Base-by-base conservation (phyloP, 2,113 vertebrate genomes). In the Diglossa brunneiventris region DNA sequence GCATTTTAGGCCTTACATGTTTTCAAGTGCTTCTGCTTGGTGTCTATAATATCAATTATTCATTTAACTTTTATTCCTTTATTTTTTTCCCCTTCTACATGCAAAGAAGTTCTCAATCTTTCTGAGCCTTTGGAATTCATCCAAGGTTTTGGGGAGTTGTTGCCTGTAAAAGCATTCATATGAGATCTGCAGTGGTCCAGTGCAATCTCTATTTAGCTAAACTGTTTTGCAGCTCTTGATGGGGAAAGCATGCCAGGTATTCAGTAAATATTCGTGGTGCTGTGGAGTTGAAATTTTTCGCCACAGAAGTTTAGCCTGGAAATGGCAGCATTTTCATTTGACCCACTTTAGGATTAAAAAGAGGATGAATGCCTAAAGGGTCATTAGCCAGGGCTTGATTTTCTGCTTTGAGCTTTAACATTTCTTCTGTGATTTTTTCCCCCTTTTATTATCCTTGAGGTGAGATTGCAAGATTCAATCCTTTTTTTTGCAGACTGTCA, bases 121-220 rank as follows among this genome's bases (percentile, higher is more conserved):
- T 87, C 66, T 73, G 67, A 50, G 39, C 85, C 56, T 87, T 90
- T 95, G 97, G 95, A 92, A 75, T 93, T 75, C n/a, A 66, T 88
- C 73, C 90, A 83, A 58, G 69, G 62, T 82, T 94, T 83, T 85
- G 11, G 76, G 46, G 47, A 93, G 61, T 9, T 62, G 69, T 83
- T 94, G 79, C 78, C 74, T 91, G 76, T 79, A 52, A 90, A 95
- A 96, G 92, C 88, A 61, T 86, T 92, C 52, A 39, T 72, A 69
- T 69, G 93, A 96, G 88, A 93, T 94, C 90, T 95, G 78, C 83
- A 96, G 66, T 94, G 83, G 94, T 75, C 24, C 66, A 89, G 82
- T 56, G 89, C 31, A 69, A 26, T 79, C 93, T 97, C 97, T 97
- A 94, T 97, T 97, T 97, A 98, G 92, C 90, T 90, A 42, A 89